phyloP scores from a whole-genome alignment of 2,797 vertebrate genomes.

The Xiphorhynchus erythropygius region DNA sequence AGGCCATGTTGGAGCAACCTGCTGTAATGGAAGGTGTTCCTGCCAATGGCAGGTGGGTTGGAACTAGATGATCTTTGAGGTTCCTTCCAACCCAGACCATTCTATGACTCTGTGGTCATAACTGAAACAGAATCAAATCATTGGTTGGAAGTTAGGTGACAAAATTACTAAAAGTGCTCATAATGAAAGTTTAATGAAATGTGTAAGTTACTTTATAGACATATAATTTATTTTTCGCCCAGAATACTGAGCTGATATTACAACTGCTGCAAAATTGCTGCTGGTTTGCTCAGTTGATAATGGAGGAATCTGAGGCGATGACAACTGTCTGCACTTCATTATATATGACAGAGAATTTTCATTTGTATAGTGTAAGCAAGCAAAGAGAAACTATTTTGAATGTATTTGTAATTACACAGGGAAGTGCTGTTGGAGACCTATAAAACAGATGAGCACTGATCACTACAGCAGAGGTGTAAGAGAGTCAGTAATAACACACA shows the following conservation, averaged over 20 bases:
- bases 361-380: background rate
- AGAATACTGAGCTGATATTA: background rate
- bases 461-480: background rate
- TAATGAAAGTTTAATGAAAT: background rate
- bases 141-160: background rate
- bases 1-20: background rate
- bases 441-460: background rate
- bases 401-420: background rate
- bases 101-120: background rate
- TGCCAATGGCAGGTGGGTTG: background rate
- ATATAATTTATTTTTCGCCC: background rate
- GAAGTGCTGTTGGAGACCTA: background rate
- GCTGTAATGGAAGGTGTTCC: background rate
- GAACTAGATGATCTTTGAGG: background rate
- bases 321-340: background rate
- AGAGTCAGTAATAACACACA: background rate
- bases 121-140: background rate
- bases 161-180: background rate
- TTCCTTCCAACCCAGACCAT: background rate
- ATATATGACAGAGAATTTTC: background rate
- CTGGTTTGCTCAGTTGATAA: background rate
- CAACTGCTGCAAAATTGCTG: background rate
- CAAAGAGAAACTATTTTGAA: background rate
- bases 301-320: background rate
- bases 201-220: background rate